Conservation (phyloP, 2,888 invertebrate species). For the Aelia acuminata region DNA sequence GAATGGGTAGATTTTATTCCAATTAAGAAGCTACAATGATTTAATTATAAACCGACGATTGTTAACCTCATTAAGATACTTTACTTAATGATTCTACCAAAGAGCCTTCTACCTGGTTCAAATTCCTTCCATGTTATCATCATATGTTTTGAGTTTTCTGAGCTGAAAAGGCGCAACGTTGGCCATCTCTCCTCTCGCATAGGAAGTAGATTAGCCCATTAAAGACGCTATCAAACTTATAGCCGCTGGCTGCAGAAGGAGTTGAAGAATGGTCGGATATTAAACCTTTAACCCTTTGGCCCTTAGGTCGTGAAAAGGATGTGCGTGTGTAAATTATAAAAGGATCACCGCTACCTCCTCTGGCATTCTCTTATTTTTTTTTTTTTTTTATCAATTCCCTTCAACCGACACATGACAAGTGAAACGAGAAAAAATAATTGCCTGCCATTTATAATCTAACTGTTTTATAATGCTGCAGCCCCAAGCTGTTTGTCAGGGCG, state of each 20-base stretch:
- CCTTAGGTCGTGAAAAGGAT: conserved; percentile 3
- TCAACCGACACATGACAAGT: conserved; percentile 47
- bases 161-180: background rate
- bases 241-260: conserved; percentile 10
- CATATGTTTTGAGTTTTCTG: background rate
- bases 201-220: conserved; percentile 22
- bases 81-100: background rate
- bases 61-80: too few relatives aligned
- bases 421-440: conserved; percentile 61
- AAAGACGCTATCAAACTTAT: conserved; percentile 20
- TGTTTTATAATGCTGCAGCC: conserved; percentile 39
- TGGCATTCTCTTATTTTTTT: too few relatives aligned
- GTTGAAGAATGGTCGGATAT: conserved; percentile 12
- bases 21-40: too few relatives aligned
- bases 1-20: too few relatives aligned
- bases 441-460: conserved; percentile 61
- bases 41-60: too few relatives aligned
- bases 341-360: conserved; percentile 44
- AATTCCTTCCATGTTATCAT: too few relatives aligned
- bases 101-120: background rate
- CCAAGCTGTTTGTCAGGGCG: background rate
- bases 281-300: conserved; percentile 35
- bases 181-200: background rate
- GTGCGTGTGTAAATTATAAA: conserved; percentile 32
- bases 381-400: conserved; percentile 35